Conservation (phyloP, 2,888 invertebrate genomes). For the Pecten maximus region DNA sequence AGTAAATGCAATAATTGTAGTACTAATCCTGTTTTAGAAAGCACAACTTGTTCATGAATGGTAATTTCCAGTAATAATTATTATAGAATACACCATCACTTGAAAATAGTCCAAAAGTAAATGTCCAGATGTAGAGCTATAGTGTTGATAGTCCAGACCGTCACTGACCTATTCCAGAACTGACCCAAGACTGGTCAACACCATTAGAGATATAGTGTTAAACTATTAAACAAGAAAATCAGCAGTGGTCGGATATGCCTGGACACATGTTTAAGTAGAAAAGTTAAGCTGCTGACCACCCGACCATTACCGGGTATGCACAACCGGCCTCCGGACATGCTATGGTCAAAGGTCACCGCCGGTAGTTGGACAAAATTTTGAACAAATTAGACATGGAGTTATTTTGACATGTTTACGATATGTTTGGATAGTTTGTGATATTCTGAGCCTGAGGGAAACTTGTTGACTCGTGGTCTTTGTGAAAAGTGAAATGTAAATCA, state of each 20-base stretch:
- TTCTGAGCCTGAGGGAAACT: not conserved
- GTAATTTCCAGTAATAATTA: no score
- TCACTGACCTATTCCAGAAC: not conserved
- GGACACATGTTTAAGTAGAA: not conserved
- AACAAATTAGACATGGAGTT: not conserved
- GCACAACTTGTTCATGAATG: no score
- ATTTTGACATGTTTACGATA: not conserved
- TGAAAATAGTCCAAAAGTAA: not conserved
- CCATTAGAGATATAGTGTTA: not conserved
- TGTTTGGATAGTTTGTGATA: not conserved
- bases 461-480: not conserved
- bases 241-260: not conserved
- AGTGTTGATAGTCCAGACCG: not conserved
- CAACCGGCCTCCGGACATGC: not conserved
- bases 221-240: not conserved
- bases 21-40: no score
- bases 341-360: not conserved
- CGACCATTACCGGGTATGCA: not conserved
- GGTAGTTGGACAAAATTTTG: not conserved
- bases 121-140: not conserved
- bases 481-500: not conserved
- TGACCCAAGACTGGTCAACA: not conserved
- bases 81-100: no score
- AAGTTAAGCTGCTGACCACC: not conserved
- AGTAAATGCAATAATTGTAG: no score